Percentiles rank a stretch among this genome's conserved stretches.
Evolutionary conservation across 2,113 vertebrate species (phyloP).

Genomic region (Dipodomys spectabilis): DNA sequence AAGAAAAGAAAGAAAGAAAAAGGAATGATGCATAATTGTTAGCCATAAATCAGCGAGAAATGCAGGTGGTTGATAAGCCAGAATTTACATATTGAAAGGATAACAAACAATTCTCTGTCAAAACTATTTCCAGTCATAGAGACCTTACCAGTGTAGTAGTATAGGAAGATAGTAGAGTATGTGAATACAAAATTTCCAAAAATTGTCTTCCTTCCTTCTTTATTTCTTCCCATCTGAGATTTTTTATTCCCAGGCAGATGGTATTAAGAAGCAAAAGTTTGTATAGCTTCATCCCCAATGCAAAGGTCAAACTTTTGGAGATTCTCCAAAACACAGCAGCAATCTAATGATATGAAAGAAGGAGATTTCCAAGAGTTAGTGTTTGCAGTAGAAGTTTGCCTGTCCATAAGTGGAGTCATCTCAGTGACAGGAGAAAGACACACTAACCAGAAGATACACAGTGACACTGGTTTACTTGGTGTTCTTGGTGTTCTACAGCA

Average conservation of each 20-base stretch:
- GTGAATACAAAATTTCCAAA: background rate
- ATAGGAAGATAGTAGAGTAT: background rate
- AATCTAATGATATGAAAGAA: background rate
- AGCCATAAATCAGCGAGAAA: background rate
- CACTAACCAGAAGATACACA: background rate
- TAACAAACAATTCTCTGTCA: background rate
- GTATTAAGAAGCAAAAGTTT: constrained; percentile 50
- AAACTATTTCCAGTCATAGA: background rate
- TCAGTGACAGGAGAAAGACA: background rate
- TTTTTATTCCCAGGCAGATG: constrained; percentile 52
- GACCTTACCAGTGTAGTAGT: background rate
- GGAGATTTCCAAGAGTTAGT: background rate
- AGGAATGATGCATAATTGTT: background rate
- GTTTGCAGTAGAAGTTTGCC: background rate
- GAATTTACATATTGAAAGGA: background rate
- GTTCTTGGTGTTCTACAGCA: background rate
- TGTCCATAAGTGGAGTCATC: background rate
- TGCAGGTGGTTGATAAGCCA: constrained; percentile 19
- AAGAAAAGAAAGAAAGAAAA: too few relatives aligned
- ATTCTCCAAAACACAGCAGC: constrained; percentile 43
- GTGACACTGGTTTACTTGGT: background rate
- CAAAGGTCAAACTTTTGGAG: constrained; percentile 63
- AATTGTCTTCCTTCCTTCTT: background rate
- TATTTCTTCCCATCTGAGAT: constrained; percentile 26
- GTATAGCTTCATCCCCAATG: constrained; percentile 1